These are phyloP conservation scores for Venusia cambrica DNA, from an alignment of 2,888 invertebrate genomes.

Conservation along the genomic window DNA sequence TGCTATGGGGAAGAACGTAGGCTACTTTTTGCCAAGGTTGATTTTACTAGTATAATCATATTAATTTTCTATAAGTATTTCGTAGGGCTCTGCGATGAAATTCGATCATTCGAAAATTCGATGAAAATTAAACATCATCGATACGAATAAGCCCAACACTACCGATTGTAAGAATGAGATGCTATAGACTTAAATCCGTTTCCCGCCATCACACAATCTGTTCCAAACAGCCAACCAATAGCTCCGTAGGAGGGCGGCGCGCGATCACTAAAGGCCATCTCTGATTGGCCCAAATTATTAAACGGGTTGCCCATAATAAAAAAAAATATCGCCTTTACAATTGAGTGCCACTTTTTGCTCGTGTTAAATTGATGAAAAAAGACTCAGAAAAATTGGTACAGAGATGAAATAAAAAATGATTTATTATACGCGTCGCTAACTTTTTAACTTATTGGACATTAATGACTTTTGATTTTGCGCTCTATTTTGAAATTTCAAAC, in stretches of 20 bases:
- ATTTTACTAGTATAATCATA: too few relatives aligned
- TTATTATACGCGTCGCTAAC: constrained; percentile 72
- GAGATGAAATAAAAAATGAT: constrained; percentile 78
- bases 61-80: too few relatives aligned
- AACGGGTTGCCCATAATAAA: constrained; percentile 72
- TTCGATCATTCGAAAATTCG: constrained; percentile 1
- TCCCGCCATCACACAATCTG: constrained; percentile 78
- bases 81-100: too few relatives aligned
- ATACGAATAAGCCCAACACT: constrained; percentile 38
- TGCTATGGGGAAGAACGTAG: too few relatives aligned
- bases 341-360: constrained; percentile 77
- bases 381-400: constrained; percentile 69
- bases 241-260: constrained; percentile 62
- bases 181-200: constrained; percentile 73
- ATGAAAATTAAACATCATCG: constrained; percentile 25
- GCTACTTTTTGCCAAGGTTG: too few relatives aligned
- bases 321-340: constrained; percentile 66
- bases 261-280: constrained; percentile 43
- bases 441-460: constrained; percentile 79
- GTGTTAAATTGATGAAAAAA: constrained; percentile 79
- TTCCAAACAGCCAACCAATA: constrained; percentile 60
- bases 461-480: constrained; percentile 77
- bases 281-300: constrained; percentile 71
- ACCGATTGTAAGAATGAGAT: constrained; percentile 71
- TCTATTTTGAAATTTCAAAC: constrained; percentile 52